A percentile compares a stretch with the other conserved stretches of the same genome.
phyloP scores from a whole-genome alignment of 2,888 invertebrate species.

The Brenthis ino region DNA sequence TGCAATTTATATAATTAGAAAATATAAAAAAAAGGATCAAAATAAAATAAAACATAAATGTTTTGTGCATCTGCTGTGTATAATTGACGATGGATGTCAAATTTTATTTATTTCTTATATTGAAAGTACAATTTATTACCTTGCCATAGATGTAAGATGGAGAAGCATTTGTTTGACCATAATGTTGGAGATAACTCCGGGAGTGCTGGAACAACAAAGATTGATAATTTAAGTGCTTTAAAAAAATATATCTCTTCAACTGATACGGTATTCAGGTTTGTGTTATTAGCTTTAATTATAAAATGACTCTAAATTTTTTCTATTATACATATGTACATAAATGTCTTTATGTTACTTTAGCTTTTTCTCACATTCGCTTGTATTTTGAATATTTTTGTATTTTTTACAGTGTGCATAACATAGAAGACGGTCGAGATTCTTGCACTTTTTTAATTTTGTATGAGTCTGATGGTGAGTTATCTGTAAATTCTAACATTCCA shows the following conservation, averaged over 20 bases:
- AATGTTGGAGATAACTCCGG: not conserved
- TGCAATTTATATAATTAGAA: too few species aligned
- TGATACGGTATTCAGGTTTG: not conserved
- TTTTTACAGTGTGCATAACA: not conserved
- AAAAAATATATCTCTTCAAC: not conserved
- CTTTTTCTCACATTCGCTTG: too few species aligned
- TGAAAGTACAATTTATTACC: not conserved
- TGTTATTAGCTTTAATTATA: not conserved
- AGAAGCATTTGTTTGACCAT: conserved; percentile 2
- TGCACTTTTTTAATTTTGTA: not conserved
- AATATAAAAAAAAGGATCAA: too few species aligned
- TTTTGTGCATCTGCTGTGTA: too few species aligned
- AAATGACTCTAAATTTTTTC: not conserved
- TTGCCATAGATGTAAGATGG: conserved; percentile 3
- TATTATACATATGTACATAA: not conserved
- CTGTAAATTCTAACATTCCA: not conserved
- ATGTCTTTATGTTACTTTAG: not conserved
- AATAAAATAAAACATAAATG: too few species aligned
- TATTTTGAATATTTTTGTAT: not conserved
- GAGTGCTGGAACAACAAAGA: not conserved
- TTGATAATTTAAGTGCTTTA: not conserved
- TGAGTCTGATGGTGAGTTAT: not conserved
- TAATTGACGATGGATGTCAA: too few species aligned
- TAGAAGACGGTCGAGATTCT: not conserved
- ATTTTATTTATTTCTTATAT: too few species aligned